Conservation (phyloP, 1,140 invertebrate genomes). For the Sesamia nonagrioides region DNA sequence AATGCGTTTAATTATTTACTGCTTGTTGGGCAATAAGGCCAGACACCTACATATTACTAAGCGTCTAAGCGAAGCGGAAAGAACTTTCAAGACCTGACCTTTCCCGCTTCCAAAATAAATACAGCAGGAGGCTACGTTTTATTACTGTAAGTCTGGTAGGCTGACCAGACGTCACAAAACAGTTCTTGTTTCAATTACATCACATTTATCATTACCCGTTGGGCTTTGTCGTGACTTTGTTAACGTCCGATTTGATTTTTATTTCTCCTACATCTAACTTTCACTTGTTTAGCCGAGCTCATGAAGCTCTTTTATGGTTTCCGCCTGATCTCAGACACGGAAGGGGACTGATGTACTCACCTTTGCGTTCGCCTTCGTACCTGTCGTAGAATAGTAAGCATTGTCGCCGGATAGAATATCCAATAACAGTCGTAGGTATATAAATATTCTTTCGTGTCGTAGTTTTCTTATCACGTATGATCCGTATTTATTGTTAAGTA, state of each 20-base stretch:
- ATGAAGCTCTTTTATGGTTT: conserved; percentile 17
- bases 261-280: not conserved
- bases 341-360: not conserved
- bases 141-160: not conserved
- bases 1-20: too few relatives aligned
- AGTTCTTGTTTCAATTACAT: not conserved
- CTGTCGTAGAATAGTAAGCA: not conserved
- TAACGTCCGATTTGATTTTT: conserved; percentile 3
- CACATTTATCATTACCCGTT: not conserved
- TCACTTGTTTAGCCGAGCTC: not conserved
- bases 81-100: not conserved
- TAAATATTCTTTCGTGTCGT: not conserved
- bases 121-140: not conserved
- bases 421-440: conserved; percentile 20
- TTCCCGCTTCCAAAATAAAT: not conserved
- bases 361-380: not conserved
- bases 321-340: not conserved
- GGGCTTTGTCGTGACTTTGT: conserved; percentile 4
- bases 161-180: not conserved
- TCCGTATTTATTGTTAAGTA: conserved; percentile 34
- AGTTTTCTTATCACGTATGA: conserved; percentile 34
- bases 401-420: conserved; percentile 11
- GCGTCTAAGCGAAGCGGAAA: too few relatives aligned
- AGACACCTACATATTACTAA: not conserved
- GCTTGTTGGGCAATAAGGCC: not conserved